Percentiles rank a stretch among this genome's conserved stretches.
These are phyloP conservation scores for Onchidella celtica DNA, from an alignment of 2,888 invertebrate genomes.

Conservation along the genomic window DNA sequence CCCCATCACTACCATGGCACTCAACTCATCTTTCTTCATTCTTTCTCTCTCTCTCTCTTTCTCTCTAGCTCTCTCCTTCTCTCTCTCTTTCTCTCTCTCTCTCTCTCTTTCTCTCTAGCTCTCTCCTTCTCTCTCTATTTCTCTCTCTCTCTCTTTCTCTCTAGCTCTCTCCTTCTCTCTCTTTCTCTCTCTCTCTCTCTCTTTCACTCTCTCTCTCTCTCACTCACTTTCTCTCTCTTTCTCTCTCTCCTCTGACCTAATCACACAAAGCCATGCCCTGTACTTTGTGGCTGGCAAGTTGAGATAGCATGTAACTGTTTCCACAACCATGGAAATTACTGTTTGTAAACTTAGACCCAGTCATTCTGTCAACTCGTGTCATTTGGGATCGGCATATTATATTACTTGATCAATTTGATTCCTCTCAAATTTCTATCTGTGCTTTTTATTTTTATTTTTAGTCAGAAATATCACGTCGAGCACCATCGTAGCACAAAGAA, in stretches of 20 bases:
- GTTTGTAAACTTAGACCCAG: too few species aligned
- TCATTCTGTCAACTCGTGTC: too few species aligned
- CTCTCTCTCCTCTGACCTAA: background rate
- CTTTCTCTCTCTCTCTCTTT: background rate
- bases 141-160: constrained; percentile 8
- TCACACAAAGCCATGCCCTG: background rate
- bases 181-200: background rate
- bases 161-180: constrained; percentile 6
- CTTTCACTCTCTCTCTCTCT: background rate
- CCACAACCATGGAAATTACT: too few species aligned
- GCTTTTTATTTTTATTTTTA: too few species aligned
- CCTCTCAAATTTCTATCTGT: too few species aligned
- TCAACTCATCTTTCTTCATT: background rate
- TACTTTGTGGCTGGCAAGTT: too few species aligned
- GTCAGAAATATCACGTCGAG: too few species aligned
- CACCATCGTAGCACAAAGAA: too few species aligned
- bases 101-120: background rate
- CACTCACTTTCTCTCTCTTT: background rate
- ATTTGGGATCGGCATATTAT: too few species aligned
- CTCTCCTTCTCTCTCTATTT: too few species aligned
- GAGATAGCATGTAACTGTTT: too few species aligned
- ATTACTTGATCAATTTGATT: too few species aligned
- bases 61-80: constrained; percentile 9
- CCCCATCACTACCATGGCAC: background rate
- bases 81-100: constrained; percentile 11